Base-by-base conservation (phyloP, 2,113 vertebrate species). In the Mustelus asterias region DNA sequence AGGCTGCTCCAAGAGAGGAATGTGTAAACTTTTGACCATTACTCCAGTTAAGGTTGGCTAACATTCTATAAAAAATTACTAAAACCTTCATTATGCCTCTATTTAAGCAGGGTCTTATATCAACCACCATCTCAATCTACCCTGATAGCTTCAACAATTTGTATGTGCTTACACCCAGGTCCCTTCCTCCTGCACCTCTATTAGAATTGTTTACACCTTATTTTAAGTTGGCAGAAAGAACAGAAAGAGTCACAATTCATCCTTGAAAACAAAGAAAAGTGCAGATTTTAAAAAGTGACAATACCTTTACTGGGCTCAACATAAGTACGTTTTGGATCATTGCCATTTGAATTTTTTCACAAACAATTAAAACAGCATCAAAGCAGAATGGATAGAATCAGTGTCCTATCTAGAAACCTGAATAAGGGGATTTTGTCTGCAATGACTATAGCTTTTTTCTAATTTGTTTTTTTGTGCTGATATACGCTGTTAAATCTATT, bases 361-460 rank as follows among this genome's bases (percentile, higher is more conserved):
- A 20, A 67, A 94, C 90, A 94, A 94, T 94, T 20, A 67, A 94
- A 67, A 11, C 48, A 26, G 26, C 90, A 37, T 63, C 2, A 94
- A 94, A 94, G 90, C 90, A 94, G 48, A 94, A 94, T 67, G 60
- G 65, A 94, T 41, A 94, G 90, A 67, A 94, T 67, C 60, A 94
- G 11, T 69, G 60, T 6, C 37, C n/a, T 11, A 41, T 67, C 90
- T 22, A 94, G 16, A 24, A 44, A 54, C 80, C 90, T 94, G 41
- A 94, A 94, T 37, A 94, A 94, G 63, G 63, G 60, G 29, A 48
- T 94, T 65, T 94, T 94, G 16, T 22, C 60, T 94, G 63, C 60
- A 94, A 69, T 94, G 90, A 2, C 60, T 63, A 90, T 16, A 67
- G 80, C 3, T 83, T 83, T 83, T 83, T 94, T 94, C 22, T 94